Evolutionary conservation across 2,113 vertebrate species (phyloP).

Genomic region (Halcyon senegalensis): DNA sequence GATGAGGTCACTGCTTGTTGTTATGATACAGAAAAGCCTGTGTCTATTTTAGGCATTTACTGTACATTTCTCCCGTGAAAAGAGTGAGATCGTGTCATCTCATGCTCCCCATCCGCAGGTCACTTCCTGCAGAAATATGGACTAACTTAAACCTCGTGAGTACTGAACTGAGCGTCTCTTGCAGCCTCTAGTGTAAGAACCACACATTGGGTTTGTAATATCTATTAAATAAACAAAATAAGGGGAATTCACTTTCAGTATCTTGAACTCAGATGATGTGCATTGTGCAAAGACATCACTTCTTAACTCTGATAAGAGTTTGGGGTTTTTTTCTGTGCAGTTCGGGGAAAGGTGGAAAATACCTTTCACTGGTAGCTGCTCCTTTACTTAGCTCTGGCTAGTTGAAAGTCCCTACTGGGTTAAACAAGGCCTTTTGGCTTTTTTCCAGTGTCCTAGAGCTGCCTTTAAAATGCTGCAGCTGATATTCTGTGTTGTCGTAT

Average conservation of each 20-base stretch:
- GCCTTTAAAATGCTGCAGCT: conserved; percentile 56
- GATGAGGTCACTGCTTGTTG: conserved; percentile 95
- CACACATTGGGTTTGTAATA: conserved; percentile 80
- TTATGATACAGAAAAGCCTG: conserved; percentile 99
- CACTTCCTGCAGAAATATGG: conserved; percentile 99
- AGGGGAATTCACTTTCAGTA: conserved; percentile 71
- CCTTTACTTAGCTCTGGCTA: not conserved
- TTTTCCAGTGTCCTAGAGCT: conserved; percentile 26
- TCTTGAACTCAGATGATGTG: conserved; percentile 58
- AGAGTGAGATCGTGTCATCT: conserved; percentile 98
- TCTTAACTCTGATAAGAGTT: not conserved
- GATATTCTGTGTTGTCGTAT: conserved; percentile 8
- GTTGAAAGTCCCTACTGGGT: not conserved
- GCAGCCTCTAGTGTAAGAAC: conserved; percentile 86
- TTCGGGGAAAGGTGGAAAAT: conserved; percentile 42
- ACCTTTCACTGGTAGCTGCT: conserved; percentile 45
- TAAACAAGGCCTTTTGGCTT: not conserved
- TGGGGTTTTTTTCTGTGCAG: not conserved
- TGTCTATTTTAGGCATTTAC: conserved; percentile 99
- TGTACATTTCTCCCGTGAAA: conserved; percentile 99
- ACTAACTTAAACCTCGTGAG: conserved; percentile 99
- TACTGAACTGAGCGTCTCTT: conserved; percentile 94
- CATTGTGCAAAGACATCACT: conserved; percentile 47
- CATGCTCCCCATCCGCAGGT: conserved; percentile 99
- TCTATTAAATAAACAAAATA: conserved; percentile 66